Conservation (phyloP, 2,797 vertebrate species). For the Lepidocolaptes lacrymiger region DNA sequence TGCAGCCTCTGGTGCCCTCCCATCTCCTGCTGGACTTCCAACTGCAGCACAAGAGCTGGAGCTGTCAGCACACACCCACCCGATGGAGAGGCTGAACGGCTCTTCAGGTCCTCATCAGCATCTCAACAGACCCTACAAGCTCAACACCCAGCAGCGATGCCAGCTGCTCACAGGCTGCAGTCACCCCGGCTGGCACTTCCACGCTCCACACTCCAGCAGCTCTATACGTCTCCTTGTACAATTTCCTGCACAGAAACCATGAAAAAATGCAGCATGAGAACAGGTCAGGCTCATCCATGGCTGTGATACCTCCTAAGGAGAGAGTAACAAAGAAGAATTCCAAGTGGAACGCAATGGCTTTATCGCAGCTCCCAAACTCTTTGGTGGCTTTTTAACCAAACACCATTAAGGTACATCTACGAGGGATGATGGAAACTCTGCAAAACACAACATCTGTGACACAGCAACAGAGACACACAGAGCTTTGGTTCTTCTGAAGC, state of each 20-base stretch:
- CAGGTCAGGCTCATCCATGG: not conserved
- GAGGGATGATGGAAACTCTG: not conserved
- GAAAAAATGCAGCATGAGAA: not conserved
- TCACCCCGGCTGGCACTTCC: not conserved
- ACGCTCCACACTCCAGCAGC: not conserved
- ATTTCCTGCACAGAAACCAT: not conserved
- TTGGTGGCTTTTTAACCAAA: not conserved
- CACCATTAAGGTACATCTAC: not conserved
- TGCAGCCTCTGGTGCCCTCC: not conserved
- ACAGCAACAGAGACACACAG: not conserved
- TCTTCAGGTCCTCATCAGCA: not conserved
- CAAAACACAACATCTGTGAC: not conserved
- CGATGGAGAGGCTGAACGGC: not conserved
- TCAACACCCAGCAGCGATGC: fast-evolving
- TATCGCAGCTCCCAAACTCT: not conserved
- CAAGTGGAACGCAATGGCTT: not conserved
- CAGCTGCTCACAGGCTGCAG: not conserved
- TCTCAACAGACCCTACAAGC: fast-evolving
- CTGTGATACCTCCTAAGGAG: fast-evolving
- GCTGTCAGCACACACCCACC: not conserved
- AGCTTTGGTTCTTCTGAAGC: not conserved
- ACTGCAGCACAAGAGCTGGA: not conserved
- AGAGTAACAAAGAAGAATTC: not conserved
- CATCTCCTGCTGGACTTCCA: not conserved
- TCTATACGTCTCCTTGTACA: fast-evolving